Conservation (phyloP, 2,888 invertebrate genomes). For the Latrodectus elegans region DNA sequence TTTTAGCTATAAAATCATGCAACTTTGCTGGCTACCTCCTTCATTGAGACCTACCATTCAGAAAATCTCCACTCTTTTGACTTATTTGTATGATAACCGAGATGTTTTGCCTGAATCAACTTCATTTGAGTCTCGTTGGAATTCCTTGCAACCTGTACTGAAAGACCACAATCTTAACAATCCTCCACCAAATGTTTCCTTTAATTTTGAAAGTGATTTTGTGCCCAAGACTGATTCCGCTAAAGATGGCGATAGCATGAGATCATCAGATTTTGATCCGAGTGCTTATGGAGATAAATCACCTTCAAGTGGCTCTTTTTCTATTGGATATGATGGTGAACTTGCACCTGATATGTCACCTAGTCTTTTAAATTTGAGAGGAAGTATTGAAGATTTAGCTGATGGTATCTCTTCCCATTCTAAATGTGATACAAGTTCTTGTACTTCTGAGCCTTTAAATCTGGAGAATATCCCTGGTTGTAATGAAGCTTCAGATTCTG, state of each 20-base stretch:
- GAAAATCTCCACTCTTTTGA: conserved; percentile 78
- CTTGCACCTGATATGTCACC: conserved; percentile 72
- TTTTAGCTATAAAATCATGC: conserved; percentile 83
- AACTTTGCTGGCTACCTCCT: conserved; percentile 81
- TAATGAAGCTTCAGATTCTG: conserved; percentile 31
- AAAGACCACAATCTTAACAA: conserved; percentile 41
- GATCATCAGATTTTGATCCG: conserved; percentile 35
- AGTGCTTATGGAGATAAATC: conserved; percentile 55
- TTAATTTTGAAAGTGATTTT: conserved; percentile 67
- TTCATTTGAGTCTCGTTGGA: conserved; percentile 86
- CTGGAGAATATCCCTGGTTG: conserved; percentile 27
- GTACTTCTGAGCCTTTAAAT: conserved; percentile 33
- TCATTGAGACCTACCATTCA: conserved; percentile 77
- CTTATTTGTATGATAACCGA: conserved; percentile 74
- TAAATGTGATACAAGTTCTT: neutral
- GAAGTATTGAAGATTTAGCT: conserved; percentile 80
- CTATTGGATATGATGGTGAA: conserved; percentile 63
- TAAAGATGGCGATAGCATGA: conserved; percentile 40
- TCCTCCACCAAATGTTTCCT: conserved; percentile 10
- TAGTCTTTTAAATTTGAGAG: conserved; percentile 81
- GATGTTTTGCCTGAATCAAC: conserved; percentile 73
- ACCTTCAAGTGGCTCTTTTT: conserved; percentile 61
- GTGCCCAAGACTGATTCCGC: conserved; percentile 23
- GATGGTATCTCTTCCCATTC: neutral
- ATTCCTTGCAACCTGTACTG: conserved; percentile 74